Conservation (phyloP, 2,113 vertebrate species). For the Salvelinus sp. region DNA sequence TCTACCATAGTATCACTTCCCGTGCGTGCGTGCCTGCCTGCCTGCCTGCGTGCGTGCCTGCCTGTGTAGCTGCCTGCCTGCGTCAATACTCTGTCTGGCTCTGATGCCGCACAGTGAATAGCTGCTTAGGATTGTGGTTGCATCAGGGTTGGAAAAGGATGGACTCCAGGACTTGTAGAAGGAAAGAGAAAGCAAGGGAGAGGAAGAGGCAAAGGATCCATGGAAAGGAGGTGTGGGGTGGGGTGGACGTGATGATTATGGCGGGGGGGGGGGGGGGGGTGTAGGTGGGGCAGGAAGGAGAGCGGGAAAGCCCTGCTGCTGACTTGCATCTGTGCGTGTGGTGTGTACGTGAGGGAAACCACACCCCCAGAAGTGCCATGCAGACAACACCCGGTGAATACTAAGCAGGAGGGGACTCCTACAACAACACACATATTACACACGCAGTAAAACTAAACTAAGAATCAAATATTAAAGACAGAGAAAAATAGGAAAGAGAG, state of each 20-base stretch:
- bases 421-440: background rate
- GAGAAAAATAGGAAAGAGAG: slow-evolving; percentile 5
- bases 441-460: slow-evolving; percentile 3
- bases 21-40: background rate
- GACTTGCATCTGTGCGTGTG: slow-evolving; percentile 6
- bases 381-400: slow-evolving; percentile 56
- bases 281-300: slow-evolving; percentile 31
- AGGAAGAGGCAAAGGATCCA: background rate
- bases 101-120: too few relatives aligned
- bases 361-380: slow-evolving; percentile 52
- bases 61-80: background rate
- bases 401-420: slow-evolving; percentile 47
- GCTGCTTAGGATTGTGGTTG: too few relatives aligned
- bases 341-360: slow-evolving; percentile 2
- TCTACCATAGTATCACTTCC: too few relatives aligned
- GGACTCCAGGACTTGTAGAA: background rate
- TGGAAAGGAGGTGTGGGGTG: slow-evolving; percentile 23
- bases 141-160: background rate
- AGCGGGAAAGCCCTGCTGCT: slow-evolving; percentile 53
- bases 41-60: background rate
- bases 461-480: background rate
- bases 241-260: slow-evolving; percentile 22
- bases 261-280: background rate
- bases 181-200: background rate
- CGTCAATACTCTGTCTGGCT: too few relatives aligned